Conservation (phyloP, 2,113 vertebrate species). For the Leucopsar rothschildi region DNA sequence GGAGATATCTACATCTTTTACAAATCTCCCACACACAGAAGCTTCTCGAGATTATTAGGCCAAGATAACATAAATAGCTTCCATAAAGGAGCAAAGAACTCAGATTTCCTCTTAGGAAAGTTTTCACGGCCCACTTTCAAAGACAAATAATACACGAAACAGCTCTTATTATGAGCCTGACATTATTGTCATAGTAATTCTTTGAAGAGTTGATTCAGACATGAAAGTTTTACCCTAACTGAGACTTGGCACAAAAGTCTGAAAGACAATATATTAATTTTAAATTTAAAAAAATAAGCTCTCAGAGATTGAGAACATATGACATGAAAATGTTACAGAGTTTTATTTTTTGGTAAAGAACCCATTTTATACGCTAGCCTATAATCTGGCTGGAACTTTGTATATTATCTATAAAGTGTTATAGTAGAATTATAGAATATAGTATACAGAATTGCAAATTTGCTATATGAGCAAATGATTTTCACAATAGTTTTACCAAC, state of each 20-base stretch:
- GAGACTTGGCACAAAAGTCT: background rate
- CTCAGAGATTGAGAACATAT: background rate
- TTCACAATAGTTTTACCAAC: background rate
- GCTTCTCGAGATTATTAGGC: background rate
- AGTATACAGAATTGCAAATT: background rate
- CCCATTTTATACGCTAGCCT: background rate
- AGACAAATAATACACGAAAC: slow-evolving; percentile 7
- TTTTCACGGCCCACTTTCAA: background rate
- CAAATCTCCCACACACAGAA: background rate
- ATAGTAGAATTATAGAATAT: background rate
- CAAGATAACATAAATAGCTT: background rate
- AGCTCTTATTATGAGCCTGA: slow-evolving; percentile 11
- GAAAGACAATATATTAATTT: background rate
- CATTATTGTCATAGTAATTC: background rate
- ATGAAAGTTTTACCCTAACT: slow-evolving; percentile 13
- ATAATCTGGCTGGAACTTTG: background rate
- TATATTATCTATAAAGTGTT: background rate
- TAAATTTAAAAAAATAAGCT: background rate
- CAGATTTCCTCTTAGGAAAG: background rate
- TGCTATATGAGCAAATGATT: background rate
- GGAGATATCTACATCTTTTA: background rate
- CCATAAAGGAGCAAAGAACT: slow-evolving; percentile 16
- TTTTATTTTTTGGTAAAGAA: background rate
- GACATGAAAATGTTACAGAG: background rate
- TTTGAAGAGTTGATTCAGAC: background rate